Evolutionary conservation across 1,140 invertebrate species (phyloP).

Genomic region (Drosophila orena): DNA sequence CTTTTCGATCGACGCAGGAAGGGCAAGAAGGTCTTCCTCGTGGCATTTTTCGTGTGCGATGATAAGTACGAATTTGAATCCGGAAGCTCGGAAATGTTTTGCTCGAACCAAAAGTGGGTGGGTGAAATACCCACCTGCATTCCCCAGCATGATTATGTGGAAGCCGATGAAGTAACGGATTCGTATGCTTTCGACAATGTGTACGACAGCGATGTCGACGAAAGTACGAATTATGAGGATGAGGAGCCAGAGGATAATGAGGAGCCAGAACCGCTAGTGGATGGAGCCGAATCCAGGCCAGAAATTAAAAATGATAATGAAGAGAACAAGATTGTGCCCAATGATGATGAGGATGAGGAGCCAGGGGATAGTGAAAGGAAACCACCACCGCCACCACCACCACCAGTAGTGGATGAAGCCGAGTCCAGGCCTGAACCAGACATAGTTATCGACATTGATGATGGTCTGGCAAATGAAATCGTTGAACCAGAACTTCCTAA

Average conservation of each 20-base stretch:
- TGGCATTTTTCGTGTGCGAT: conserved; percentile 86
- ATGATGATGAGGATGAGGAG: neutral
- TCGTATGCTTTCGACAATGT: no score
- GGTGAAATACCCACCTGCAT: conserved; percentile 86
- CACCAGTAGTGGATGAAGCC: neutral
- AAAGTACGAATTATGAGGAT: no score
- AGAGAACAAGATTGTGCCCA: no score
- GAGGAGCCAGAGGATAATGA: no score
- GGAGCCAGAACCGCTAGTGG: conserved; percentile 12
- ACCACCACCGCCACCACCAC: conserved; percentile 25
- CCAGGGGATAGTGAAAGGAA: neutral
- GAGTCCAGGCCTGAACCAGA: conserved; percentile 14
- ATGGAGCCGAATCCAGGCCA: neutral
- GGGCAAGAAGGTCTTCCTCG: conserved; percentile 86
- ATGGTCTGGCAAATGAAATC: conserved; percentile 1
- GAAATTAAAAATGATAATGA: neutral
- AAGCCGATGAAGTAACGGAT: conserved; percentile 23
- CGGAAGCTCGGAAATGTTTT: conserved; percentile 86
- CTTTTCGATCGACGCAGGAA: conserved; percentile 70
- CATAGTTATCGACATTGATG: conserved; percentile 18
- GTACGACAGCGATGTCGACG: no score
- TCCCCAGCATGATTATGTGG: conserved; percentile 59
- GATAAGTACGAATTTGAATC: conserved; percentile 86
- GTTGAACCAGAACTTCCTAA: neutral
- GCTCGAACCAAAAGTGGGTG: conserved; percentile 86